Evolutionary conservation across 2,888 invertebrate genomes (phyloP).

Genomic region (Eugnorisma glareosa): DNA sequence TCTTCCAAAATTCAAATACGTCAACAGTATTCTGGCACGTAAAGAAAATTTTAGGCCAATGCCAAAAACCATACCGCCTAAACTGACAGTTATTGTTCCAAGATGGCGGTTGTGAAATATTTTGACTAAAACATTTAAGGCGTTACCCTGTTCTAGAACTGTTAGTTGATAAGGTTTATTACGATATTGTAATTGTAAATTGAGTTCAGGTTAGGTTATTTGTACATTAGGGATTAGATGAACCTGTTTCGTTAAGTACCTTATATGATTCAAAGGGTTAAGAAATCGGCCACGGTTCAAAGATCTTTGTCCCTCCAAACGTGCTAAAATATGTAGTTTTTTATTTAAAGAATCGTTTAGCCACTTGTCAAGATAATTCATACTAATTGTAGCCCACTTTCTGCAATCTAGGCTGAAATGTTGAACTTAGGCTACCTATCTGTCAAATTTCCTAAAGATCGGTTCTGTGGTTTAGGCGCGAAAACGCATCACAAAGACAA

Average conservation of each 20-base stretch:
- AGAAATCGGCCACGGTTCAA: neutral
- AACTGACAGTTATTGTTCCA: slow-evolving; percentile 49
- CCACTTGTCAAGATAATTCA: neutral
- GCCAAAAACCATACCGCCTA: slow-evolving; percentile 41
- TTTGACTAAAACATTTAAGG: slow-evolving; percentile 42
- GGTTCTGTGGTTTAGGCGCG: neutral
- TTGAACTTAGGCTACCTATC: neutral
- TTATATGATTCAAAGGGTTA: neutral
- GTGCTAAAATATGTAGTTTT: neutral
- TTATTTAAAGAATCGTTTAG: neutral
- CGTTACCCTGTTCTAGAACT: slow-evolving; percentile 50
- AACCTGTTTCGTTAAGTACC: slow-evolving; percentile 17
- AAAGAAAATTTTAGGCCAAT: slow-evolving; percentile 57
- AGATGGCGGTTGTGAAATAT: slow-evolving; percentile 57
- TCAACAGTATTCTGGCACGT: slow-evolving; percentile 34
- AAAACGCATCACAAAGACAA: neutral
- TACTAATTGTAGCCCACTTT: neutral
- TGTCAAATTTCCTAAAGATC: neutral
- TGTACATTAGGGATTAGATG: slow-evolving; percentile 24
- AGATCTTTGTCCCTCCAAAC: neutral
- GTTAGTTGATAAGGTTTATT: slow-evolving; percentile 30
- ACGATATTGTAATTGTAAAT: slow-evolving; percentile 54
- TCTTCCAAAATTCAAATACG: slow-evolving; percentile 40
- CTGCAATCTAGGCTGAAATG: neutral
- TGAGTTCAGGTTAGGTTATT: slow-evolving; percentile 21